phyloP scores from a whole-genome alignment of 2,113 vertebrate species.

The Crotophaga sulcirostris region DNA sequence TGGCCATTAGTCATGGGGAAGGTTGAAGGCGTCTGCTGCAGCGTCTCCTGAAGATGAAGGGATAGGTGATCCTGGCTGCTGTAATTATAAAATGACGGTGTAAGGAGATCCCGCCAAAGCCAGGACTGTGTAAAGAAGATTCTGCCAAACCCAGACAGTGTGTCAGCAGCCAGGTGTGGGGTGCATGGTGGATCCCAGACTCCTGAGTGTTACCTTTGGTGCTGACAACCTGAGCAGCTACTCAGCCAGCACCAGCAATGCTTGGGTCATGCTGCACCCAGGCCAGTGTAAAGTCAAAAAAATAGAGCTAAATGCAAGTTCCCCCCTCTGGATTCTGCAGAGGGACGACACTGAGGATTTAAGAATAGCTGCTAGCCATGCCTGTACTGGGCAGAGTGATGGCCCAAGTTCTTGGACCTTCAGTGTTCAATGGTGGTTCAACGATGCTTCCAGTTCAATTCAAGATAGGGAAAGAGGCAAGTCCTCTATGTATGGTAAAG shows the following conservation, averaged over 20 bases:
- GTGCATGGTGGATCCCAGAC: background rate
- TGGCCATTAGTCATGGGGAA: background rate
- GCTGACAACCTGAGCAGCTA: background rate
- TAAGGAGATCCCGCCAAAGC: background rate
- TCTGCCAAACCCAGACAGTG: background rate
- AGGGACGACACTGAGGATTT: background rate
- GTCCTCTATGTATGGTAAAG: background rate
- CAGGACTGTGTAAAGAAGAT: rapidly evolving
- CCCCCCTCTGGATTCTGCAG: background rate
- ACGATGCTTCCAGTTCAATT: background rate
- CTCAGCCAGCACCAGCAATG: background rate
- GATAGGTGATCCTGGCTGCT: background rate
- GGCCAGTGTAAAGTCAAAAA: rapidly evolving
- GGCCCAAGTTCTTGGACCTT: background rate
- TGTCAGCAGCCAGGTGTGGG: rapidly evolving
- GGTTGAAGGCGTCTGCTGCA: rapidly evolving
- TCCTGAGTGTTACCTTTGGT: background rate
- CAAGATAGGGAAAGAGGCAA: background rate
- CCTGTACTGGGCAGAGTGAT: rapidly evolving
- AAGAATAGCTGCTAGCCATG: background rate
- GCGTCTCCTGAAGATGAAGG: background rate
- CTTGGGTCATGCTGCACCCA: background rate
- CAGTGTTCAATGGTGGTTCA: background rate
- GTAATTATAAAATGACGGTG: background rate
- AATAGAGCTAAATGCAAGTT: background rate